Evolutionary conservation across 1,140 invertebrate genomes (phyloP).

Genomic region (Diprion similis): DNA sequence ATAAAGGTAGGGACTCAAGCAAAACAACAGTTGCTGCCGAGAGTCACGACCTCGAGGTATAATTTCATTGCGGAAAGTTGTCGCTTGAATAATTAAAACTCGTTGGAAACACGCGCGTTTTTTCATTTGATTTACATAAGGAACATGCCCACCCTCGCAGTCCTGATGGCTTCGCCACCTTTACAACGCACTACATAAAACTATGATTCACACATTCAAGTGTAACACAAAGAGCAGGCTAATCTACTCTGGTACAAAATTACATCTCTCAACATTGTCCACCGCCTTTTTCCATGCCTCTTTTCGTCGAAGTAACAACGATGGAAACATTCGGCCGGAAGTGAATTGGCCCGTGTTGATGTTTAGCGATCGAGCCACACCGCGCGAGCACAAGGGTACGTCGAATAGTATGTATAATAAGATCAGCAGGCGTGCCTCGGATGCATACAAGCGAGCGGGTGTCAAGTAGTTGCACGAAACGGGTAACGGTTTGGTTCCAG

Average conservation of each 20-base stretch:
- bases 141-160: background rate
- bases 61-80: conserved; percentile 61
- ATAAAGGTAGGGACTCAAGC: conserved; percentile 39
- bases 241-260: too few relatives aligned
- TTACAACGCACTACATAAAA: too few relatives aligned
- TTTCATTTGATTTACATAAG: conserved; percentile 5
- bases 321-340: too few relatives aligned
- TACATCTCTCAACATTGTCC: too few relatives aligned
- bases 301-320: too few relatives aligned
- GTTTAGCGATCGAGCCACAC: background rate
- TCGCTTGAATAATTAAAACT: conserved; percentile 59
- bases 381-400: too few relatives aligned
- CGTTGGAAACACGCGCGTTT: conserved; percentile 30
- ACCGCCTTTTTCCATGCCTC: too few relatives aligned
- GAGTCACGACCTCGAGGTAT: conserved; percentile 51
- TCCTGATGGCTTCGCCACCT: background rate
- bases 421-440: background rate
- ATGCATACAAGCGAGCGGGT: background rate
- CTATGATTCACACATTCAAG: too few relatives aligned
- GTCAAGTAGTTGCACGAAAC: background rate
- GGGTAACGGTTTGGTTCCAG: background rate
- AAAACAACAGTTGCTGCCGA: conserved; percentile 50
- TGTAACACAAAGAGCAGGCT: too few relatives aligned
- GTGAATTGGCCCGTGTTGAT: too few relatives aligned
- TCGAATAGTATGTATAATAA: background rate